Conservation (phyloP, 37 sponge, comb jelly and placozoan genomes). For the Aplysina aerophoba region DNA sequence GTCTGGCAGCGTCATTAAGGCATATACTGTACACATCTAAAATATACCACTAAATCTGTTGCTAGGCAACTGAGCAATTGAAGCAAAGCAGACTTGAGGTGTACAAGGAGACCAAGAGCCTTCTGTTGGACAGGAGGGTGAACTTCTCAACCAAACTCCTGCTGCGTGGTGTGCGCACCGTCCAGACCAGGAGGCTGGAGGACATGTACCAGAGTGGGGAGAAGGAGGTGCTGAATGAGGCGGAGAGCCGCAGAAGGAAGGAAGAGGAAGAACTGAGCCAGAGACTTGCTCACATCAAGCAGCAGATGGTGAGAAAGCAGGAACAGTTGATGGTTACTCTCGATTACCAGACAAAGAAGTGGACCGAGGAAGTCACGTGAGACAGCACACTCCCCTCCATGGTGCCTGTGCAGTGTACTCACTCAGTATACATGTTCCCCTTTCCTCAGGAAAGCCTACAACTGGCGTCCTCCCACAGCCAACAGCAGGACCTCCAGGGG, state of each 20-base stretch:
- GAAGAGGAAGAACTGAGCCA: background rate
- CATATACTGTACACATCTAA: too few relatives aligned
- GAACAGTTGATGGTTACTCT: background rate
- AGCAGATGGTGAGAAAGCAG: background rate
- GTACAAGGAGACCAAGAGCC: background rate
- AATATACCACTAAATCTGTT: too few relatives aligned
- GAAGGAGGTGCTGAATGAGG: background rate
- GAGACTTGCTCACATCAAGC: background rate
- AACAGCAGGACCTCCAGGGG: background rate
- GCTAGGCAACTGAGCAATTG: background rate
- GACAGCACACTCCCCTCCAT: background rate
- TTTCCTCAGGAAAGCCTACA: background rate
- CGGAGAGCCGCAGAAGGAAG: background rate
- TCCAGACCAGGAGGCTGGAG: background rate
- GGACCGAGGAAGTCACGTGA: background rate
- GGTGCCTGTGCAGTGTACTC: background rate
- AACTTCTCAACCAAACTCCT: background rate
- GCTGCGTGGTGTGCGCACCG: background rate
- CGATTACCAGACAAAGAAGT: background rate
- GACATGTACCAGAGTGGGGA: background rate
- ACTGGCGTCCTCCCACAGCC: background rate
- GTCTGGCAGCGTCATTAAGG: too few relatives aligned
- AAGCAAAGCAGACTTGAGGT: background rate
- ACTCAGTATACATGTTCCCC: background rate
- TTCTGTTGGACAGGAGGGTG: background rate